Evolutionary conservation across 2,888 invertebrate species (phyloP).

Genomic region (Mantis religiosa): DNA sequence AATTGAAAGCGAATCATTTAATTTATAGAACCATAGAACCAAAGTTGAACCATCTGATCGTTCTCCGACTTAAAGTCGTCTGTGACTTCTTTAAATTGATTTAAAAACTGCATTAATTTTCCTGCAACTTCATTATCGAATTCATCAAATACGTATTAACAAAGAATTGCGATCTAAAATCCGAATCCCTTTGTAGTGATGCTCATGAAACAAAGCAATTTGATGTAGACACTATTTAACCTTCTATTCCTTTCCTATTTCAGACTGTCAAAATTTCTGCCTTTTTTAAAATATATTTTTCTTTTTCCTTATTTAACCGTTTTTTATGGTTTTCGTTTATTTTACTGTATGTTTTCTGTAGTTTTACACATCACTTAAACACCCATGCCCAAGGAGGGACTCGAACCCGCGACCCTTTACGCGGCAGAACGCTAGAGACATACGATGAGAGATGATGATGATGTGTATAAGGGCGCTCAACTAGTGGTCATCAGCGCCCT

Average conservation of each 20-base stretch:
- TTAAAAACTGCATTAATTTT: background rate
- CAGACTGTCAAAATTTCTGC: background rate
- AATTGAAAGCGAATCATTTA: background rate
- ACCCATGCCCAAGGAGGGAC: too few species aligned
- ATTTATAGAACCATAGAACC: background rate
- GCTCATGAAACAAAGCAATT: background rate
- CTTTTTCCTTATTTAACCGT: too few species aligned
- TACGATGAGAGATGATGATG: too few species aligned
- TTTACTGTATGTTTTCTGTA: too few species aligned
- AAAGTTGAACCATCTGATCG: background rate
- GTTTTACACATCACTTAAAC: too few species aligned
- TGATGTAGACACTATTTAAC: background rate
- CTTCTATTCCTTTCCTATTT: background rate
- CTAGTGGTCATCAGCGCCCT: too few species aligned
- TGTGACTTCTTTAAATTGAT: background rate
- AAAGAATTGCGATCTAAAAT: background rate
- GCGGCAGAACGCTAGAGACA: too few species aligned
- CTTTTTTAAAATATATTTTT: too few species aligned
- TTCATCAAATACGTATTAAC: background rate
- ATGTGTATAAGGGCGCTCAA: too few species aligned
- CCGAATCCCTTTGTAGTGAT: background rate
- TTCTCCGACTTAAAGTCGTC: background rate
- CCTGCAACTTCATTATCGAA: background rate
- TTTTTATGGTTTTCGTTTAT: too few species aligned
- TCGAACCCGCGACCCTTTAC: too few species aligned